These are phyloP conservation scores for Embiotoca jacksoni DNA, from an alignment of 2,113 vertebrate species.

Conservation along the genomic window DNA sequence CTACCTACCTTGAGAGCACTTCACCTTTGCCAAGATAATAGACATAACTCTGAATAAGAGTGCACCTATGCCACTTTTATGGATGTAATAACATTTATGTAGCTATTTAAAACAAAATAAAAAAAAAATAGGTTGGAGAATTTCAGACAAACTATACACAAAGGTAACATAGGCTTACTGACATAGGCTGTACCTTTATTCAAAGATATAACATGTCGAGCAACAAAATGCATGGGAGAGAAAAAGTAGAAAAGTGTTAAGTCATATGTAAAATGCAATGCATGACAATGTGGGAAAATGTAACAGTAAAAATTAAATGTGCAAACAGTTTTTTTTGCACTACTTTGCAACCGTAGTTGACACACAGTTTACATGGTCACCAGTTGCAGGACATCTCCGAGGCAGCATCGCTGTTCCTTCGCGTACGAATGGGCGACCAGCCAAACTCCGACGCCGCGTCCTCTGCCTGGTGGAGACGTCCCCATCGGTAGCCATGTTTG, in stretches of 20 bases:
- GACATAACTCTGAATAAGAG: too few species aligned
- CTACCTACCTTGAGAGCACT: too few species aligned
- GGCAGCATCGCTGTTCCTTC: slow-evolving; percentile 85
- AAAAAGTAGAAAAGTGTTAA: slow-evolving; percentile 1
- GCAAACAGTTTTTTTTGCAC: slow-evolving; percentile 1
- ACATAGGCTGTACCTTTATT: background rate
- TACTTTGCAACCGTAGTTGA: background rate
- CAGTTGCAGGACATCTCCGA: slow-evolving; percentile 88
- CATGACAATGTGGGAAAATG: background rate
- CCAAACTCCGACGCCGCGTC: slow-evolving; percentile 83
- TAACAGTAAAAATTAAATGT: slow-evolving; percentile 12
- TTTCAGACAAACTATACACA: background rate
- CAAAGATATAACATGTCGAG: background rate
- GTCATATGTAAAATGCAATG: background rate
- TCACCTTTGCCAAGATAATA: too few species aligned
- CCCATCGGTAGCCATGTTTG: slow-evolving; percentile 54
- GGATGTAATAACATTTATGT: background rate
- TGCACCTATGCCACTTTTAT: too few species aligned
- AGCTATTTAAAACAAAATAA: background rate
- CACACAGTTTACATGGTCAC: slow-evolving; percentile 54
- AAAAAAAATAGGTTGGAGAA: too few species aligned
- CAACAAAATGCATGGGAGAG: background rate
- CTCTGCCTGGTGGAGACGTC: slow-evolving; percentile 60
- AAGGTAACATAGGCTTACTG: background rate
- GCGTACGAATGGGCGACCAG: slow-evolving; percentile 80